Evolutionary conservation across 1,140 invertebrate species (phyloP), one percentile per base, ranked within the genome.

Genomic region (Ostrea edulis): DNA sequence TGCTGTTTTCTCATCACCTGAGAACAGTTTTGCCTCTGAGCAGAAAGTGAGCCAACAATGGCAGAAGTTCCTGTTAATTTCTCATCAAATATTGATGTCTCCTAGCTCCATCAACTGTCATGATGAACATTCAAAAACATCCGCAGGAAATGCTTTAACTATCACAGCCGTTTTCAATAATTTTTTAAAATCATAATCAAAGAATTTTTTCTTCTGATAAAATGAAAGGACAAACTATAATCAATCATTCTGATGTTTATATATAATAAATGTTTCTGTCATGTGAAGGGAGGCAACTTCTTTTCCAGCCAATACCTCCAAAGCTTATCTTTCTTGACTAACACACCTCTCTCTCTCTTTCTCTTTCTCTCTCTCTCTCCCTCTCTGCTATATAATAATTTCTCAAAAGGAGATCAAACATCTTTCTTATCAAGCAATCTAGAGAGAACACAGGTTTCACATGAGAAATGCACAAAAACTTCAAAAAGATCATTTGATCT

Each of bases 341-440:
- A 29, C 14, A 22, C 14, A 0, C 2, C 71, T 35, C 71, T 35
- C 71, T 81, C 71, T 81, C 71, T 81, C 71, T 81, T n/a, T 81
- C 71, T 81, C 71, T 81, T n/a, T 81, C 71, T 81, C 71, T 81
- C 71, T 81, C 71, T 81, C 71, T 81, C 71, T 81, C 71, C 25
- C 71, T 81, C 71, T 81, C 71, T 81, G 8, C 71, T 22, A 8
- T 81, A 0, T 5, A 44, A 44, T 44, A 44, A 44, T 44, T 44
- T 44, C 35, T 5, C 35, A 44, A 44, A 44, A 44, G 35, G 35
- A 44, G 35, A 44, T 44, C 5, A 44, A 44, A 44, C 35, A 44
- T 44, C 5, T 44, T n/a, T n/a, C 5, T 44, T 44, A 44, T 44
- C 71, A 81, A 81, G 71, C 71, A 51, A 51, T 62, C 68, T 12